Percentiles rank a stretch among this genome's conserved stretches.
Conservation (phyloP, 2,888 invertebrate species). For the Synanthedon myopaeformis region DNA sequence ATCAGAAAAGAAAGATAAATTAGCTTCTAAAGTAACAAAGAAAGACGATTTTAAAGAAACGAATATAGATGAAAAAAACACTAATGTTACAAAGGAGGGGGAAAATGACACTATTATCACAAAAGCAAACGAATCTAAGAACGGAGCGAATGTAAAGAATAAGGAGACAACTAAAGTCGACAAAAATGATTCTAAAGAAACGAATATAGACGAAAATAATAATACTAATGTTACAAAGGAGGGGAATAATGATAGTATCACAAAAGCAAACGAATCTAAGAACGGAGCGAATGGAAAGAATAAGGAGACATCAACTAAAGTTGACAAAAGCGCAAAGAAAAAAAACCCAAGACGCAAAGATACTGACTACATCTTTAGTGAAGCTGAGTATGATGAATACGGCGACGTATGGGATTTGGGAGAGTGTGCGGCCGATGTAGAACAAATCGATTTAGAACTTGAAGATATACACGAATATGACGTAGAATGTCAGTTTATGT, state of each 20-base stretch:
- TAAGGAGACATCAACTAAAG: constrained; percentile 7
- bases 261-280: not conserved
- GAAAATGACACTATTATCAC: not conserved
- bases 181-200: no score
- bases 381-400: constrained; percentile 50
- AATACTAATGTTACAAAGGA: not conserved
- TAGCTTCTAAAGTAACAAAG: not conserved
- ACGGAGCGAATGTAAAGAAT: not conserved
- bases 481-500: constrained; percentile 33
- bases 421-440: constrained; percentile 30
- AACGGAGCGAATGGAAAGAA: not conserved
- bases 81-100: not conserved
- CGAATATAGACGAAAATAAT: no score
- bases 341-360: constrained; percentile 15
- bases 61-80: not conserved
- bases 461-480: constrained; percentile 40
- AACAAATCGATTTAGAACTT: constrained; percentile 28
- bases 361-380: constrained; percentile 45
- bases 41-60: not conserved
- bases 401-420: constrained; percentile 18
- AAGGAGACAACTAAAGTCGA: constrained; percentile 4
- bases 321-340: not conserved
- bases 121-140: not conserved
- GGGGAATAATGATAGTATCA: not conserved
- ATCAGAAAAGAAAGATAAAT: constrained; percentile 1